Conservation (phyloP, 2,113 vertebrate genomes). For the Macrotis lagotis region DNA sequence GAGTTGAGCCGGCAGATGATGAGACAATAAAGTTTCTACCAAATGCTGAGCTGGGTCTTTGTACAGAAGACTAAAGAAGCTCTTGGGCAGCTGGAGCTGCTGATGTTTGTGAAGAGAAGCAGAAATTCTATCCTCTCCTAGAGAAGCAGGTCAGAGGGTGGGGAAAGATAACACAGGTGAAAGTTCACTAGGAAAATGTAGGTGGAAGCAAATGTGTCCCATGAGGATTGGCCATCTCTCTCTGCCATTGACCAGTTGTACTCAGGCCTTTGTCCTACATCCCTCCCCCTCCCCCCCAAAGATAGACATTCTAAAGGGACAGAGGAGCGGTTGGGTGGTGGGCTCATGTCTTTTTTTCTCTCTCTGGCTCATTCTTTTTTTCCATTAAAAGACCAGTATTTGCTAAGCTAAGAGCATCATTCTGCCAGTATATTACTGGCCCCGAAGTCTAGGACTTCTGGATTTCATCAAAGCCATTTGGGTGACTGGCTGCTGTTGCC, state of each 20-base stretch:
- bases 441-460: background rate
- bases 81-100: background rate
- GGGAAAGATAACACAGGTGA: background rate
- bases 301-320: background rate
- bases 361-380: background rate
- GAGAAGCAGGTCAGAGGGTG: background rate
- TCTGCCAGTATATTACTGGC: background rate
- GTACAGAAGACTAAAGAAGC: background rate
- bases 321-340: background rate
- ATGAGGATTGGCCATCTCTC: background rate
- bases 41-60: background rate
- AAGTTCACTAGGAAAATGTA: background rate
- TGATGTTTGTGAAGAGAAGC: background rate
- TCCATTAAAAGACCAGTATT: background rate
- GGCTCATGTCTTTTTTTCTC: background rate
- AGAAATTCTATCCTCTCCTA: background rate
- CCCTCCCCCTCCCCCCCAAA: background rate
- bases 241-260: background rate
- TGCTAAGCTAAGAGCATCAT: background rate
- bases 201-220: background rate
- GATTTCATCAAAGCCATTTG: slow-evolving; percentile 2
- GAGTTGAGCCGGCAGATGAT: background rate
- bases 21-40: background rate
- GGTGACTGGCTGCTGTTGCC: background rate
- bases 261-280: background rate